These are phyloP conservation scores for Gulo gulo DNA, from an alignment of 2,113 vertebrate genomes.

Conservation along the genomic window DNA sequence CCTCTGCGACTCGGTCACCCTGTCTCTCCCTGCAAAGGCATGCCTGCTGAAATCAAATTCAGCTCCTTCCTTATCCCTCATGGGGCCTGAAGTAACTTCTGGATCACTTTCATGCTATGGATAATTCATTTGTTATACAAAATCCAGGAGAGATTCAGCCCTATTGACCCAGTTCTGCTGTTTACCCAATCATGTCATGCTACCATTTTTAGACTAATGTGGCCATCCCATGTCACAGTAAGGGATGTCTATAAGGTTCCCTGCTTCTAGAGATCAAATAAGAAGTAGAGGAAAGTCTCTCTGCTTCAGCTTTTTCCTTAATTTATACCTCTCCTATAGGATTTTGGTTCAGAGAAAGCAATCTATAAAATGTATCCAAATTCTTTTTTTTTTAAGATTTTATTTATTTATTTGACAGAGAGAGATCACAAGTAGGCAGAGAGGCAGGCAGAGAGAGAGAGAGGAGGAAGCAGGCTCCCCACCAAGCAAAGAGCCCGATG, in stretches of 20 bases:
- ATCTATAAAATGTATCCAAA: slow-evolving; percentile 15
- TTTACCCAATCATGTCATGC: not conserved
- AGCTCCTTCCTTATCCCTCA: not conserved
- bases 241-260: not conserved
- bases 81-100: not conserved
- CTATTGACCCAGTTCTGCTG: not conserved
- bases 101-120: not conserved
- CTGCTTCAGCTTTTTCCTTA: not conserved
- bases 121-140: not conserved
- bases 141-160: not conserved
- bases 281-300: not conserved
- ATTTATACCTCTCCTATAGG: not conserved
- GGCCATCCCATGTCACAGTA: not conserved
- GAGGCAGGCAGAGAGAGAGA: too few species aligned
- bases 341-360: not conserved
- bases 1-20: not conserved
- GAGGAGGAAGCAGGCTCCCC: too few species aligned
- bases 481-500: too few species aligned
- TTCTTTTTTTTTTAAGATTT: not conserved
- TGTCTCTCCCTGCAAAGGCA: not conserved
- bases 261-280: not conserved
- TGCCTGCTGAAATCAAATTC: not conserved
- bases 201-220: not conserved
- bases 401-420: too few species aligned
- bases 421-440: too few species aligned